These are phyloP conservation scores for Chaetodon trifascialis DNA, from an alignment of 2,113 vertebrate genomes.

Conservation along the genomic window DNA sequence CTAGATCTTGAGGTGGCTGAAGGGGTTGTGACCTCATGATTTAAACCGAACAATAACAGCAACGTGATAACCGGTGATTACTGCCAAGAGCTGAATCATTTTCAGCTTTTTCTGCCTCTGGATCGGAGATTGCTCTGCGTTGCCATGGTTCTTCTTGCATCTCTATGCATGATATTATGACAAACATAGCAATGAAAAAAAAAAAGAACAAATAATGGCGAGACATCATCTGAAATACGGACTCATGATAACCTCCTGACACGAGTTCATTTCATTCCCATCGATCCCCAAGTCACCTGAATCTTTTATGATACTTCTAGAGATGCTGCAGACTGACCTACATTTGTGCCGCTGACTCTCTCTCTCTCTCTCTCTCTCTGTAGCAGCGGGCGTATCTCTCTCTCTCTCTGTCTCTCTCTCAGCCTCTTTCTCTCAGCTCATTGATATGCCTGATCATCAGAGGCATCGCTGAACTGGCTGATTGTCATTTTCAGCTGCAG, in stretches of 20 bases:
- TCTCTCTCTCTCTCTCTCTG: slow-evolving; percentile 21
- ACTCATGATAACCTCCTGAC: slow-evolving; percentile 47
- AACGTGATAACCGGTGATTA: neutral
- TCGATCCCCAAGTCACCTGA: slow-evolving; percentile 41
- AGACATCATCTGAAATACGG: neutral
- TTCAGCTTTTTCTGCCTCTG: slow-evolving; percentile 22
- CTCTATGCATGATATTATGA: neutral
- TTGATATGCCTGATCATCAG: slow-evolving; percentile 80
- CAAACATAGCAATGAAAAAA: neutral
- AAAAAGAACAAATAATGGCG: neutral
- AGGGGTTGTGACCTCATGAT: neutral
- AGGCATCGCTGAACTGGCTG: slow-evolving; percentile 77
- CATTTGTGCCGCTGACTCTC: slow-evolving; percentile 52
- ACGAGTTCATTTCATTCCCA: slow-evolving; percentile 43
- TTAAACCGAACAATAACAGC: neutral
- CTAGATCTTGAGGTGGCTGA: too few relatives aligned
- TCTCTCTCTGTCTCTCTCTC: slow-evolving; percentile 6
- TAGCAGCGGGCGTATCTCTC: slow-evolving; percentile 34
- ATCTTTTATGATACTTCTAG: slow-evolving; percentile 35
- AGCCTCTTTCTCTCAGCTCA: slow-evolving; percentile 67
- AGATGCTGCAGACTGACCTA: slow-evolving; percentile 69
- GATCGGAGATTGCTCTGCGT: neutral
- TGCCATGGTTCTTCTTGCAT: slow-evolving; percentile 41
- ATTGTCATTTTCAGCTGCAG: slow-evolving; percentile 81
- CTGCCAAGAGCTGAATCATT: neutral